Base-by-base conservation (phyloP, 2,113 vertebrate genomes). In the Pseudonaja textilis region DNA sequence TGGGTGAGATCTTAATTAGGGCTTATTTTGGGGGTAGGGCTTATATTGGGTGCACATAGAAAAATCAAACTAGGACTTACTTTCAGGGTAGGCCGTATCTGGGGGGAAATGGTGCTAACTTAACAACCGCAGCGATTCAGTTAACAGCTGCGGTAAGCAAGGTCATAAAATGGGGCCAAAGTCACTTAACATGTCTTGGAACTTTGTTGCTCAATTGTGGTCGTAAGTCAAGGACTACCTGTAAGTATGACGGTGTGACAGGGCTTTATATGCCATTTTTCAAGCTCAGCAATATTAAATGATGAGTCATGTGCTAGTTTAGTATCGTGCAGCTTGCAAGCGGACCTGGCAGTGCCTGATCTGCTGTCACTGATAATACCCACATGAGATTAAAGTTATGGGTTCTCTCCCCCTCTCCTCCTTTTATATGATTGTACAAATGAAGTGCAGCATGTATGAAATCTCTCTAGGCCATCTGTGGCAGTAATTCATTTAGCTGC, bases 301-400 rank as follows among this genome's bases (percentile, higher is more conserved):
- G 95, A 95, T 91, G 86, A 96, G 95, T 96, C 95, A 96, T 93
- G 18, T 39, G 95, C 95, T 96, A 94, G 92, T 93, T 90, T 95
- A 96, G 92, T 93, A 5, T 0, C 93, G 92, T 91, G 26, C 94
- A 95, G 93, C 95, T 93, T 95, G 93, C 94, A 94, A 94, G 96
- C 91, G 93, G 96, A 94, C 92, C 89, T 93, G 95, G 95, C 55
- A 64, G 89, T 45, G 95, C 96, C 96, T 96, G 97, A 96, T 96
- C 95, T 93, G 91, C 95, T 95, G 86, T 96, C 95, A 95, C 95
- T 95, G 95, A 95, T 97, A 96, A 97, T 96, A 93, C 92, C 89
- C 91, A 94, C 88, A 0, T 64, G 94, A 96, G 95, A 96, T 88
- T 94, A 94, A 93, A 90, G 57, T 93, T 93, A 64, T 39, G 81